Evolutionary conservation across 92 coral and sea anemone species (phyloP).

Genomic region (Chrysogorgia sp.): DNA sequence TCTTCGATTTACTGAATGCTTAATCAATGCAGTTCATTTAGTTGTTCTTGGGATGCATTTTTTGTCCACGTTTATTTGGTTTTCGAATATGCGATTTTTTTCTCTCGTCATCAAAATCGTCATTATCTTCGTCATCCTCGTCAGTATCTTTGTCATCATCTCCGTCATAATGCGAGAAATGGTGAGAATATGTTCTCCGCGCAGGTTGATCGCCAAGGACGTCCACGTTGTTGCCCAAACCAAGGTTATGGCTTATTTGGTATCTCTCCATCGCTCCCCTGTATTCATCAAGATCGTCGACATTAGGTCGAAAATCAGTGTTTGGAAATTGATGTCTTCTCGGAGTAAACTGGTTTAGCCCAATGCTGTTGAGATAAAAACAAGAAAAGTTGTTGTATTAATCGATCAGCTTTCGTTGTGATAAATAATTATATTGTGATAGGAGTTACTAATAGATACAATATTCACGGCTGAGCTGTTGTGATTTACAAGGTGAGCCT

Average conservation of each 20-base stretch:
- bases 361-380: neutral
- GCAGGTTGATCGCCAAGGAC: slow-evolving; percentile 12
- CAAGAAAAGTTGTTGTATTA: neutral
- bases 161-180: neutral
- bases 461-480: too few relatives aligned
- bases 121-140: slow-evolving; percentile 9
- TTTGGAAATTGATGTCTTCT: neutral
- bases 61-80: neutral
- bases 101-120: slow-evolving; percentile 18
- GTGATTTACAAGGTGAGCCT: too few relatives aligned
- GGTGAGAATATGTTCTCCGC: neutral
- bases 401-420: too few relatives aligned
- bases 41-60: neutral
- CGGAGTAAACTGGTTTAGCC: slow-evolving; percentile 10
- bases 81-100: slow-evolving; percentile 36
- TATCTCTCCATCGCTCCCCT: slow-evolving; percentile 47
- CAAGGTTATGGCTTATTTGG: slow-evolving; percentile 3
- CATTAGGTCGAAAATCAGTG: neutral
- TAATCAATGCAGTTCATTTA: too few relatives aligned
- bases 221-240: neutral
- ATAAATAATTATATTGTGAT: too few relatives aligned
- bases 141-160: slow-evolving; percentile 15
- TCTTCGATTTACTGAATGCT: too few relatives aligned
- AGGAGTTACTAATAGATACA: too few relatives aligned
- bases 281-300: slow-evolving; percentile 35